Base-by-base conservation (phyloP, 2,888 invertebrate genomes). In the Drosophila crucigera region DNA sequence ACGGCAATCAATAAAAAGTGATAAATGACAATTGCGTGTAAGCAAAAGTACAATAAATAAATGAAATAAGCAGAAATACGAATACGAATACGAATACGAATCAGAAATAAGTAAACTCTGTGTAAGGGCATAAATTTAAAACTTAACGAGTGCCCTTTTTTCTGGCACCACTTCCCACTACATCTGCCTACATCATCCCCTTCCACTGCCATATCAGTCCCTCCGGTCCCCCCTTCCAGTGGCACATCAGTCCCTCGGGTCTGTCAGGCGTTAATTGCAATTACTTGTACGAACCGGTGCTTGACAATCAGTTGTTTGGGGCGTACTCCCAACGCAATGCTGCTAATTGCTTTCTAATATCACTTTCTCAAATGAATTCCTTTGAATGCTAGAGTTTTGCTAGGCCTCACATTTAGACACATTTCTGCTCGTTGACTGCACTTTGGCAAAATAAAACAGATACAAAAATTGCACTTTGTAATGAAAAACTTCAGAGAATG, bases 21-120 rank as follows among this genome's bases (percentile, higher is more conserved):
- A 90, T 90, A 87, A 87, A 90, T 87, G 89, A 89, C 90, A 89
- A 82, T 86, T 81, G 81, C 80, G 83, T 85, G 85, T 89, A 84
- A 80, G 80, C 65, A 83, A 66, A 69, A 69, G 61, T 49, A 67
- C 56, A 68, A 58, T 30, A 59, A 63, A 49, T 31, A 53, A 33
- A 50, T 63, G 56, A 53, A 47, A 63, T 35, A 41, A 39, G 43
- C 37, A 62, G 28, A 35, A 72, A 67, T 58, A 66, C 28, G 52
- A 54, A 28, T 28, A 4, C 43, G 39, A 54, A 28, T 28, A 4
- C 43, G 39, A 74, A 71, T 68, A 69, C 50, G 75, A 72, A 68
- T 70, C 72, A 58, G 56, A 81, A 78, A 78, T 72, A 81, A 86
- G 78, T 66, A 82, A 84, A 83, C 76, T 73, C 62, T 84, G 77